Evolutionary conservation across 2,113 vertebrate genomes (phyloP).

Genomic region (Thunnus thynnus): DNA sequence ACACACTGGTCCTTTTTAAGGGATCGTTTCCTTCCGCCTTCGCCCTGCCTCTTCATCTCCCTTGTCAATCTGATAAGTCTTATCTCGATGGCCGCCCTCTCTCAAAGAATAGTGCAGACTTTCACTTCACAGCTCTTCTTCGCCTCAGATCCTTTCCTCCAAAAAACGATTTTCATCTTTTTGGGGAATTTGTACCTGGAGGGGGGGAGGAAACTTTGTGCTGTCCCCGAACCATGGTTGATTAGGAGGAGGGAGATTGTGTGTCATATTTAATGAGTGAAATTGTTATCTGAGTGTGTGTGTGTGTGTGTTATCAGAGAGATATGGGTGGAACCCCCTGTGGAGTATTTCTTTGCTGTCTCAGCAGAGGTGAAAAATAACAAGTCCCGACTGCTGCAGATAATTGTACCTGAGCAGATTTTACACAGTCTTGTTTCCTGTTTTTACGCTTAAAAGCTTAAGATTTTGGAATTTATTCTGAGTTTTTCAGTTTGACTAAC

Average conservation of each 20-base stretch:
- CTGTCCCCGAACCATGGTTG: conserved; percentile 21
- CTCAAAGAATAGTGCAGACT: conserved; percentile 44
- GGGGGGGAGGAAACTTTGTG: conserved; percentile 10
- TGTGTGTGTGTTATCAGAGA: conserved; percentile 24
- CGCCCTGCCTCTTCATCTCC: conserved; percentile 51
- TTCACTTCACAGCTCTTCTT: conserved; percentile 46
- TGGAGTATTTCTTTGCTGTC: conserved; percentile 29
- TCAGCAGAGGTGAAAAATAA: conserved; percentile 51
- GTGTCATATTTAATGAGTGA: conserved; percentile 48
- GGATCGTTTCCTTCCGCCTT: conserved; percentile 46
- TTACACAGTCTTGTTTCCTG: neutral
- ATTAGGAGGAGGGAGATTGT: conserved; percentile 45
- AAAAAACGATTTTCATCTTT: conserved; percentile 42
- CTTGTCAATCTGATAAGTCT: conserved; percentile 55
- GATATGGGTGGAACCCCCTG: conserved; percentile 35
- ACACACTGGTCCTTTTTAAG: conserved; percentile 6
- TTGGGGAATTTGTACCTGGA: conserved; percentile 36
- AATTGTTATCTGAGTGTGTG: conserved; percentile 37
- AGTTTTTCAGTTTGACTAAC: neutral
- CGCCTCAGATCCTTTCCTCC: conserved; percentile 35
- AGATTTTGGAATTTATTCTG: neutral
- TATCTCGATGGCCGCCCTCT: conserved; percentile 55
- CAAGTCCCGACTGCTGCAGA: conserved; percentile 4
- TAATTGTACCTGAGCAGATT: conserved; percentile 20
- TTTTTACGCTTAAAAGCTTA: neutral